Percentiles rank a stretch among this genome's conserved stretches.
Evolutionary conservation across 2,113 vertebrate species (phyloP).

Genomic region (Xenopus laevis): DNA sequence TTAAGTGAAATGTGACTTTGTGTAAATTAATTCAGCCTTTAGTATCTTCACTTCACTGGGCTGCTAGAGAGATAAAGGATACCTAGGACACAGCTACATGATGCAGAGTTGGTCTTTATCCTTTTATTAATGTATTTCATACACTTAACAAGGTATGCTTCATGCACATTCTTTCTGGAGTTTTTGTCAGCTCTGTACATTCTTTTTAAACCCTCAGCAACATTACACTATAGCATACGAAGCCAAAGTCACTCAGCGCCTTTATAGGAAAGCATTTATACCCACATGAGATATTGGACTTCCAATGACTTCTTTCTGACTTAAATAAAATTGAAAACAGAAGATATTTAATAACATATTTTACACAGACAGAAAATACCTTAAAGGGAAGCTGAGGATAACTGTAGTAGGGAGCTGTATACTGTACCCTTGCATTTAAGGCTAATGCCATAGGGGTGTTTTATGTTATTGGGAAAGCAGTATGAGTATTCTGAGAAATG

Average conservation of each 20-base stretch:
- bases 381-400: too few relatives aligned
- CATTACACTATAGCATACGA: constrained; percentile 22
- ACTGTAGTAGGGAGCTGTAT: too few relatives aligned
- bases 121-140: constrained; percentile 27
- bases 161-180: constrained; percentile 13
- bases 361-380: too few relatives aligned
- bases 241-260: constrained; percentile 32
- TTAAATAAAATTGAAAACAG: constrained; percentile 25
- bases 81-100: background rate
- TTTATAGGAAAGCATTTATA: constrained; percentile 30
- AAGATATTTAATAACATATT: background rate
- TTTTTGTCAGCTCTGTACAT: constrained; percentile 3
- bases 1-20: constrained; percentile 20
- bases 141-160: constrained; percentile 5
- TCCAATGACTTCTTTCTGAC: constrained; percentile 16
- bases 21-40: constrained; percentile 24
- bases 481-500: too few relatives aligned
- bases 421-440: too few relatives aligned
- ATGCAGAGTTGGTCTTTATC: constrained; percentile 10
- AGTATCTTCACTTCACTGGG: background rate
- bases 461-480: too few relatives aligned
- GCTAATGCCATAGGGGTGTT: too few relatives aligned
- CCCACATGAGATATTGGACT: constrained; percentile 11
- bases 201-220: constrained; percentile 16
- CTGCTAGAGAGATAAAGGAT: constrained; percentile 2